These are phyloP conservation scores for Atherinomorus stipes DNA, from an alignment of 2,113 vertebrate species.

Conservation along the genomic window DNA sequence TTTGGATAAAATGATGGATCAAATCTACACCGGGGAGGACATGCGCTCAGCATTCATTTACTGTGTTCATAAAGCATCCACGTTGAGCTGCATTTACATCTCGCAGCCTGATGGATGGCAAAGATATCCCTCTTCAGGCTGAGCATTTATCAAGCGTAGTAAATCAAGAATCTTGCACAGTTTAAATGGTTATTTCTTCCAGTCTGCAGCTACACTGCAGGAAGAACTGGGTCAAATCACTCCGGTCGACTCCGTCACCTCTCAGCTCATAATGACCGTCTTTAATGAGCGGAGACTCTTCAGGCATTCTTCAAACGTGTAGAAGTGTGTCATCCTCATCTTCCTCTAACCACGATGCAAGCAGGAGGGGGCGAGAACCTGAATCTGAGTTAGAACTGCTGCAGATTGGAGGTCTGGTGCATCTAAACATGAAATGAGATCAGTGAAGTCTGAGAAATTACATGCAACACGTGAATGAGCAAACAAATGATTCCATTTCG, in stretches of 20 bases:
- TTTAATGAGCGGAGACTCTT: conserved; percentile 58
- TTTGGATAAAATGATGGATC: background rate
- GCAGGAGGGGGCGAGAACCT: conserved; percentile 4
- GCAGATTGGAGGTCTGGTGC: conserved; percentile 10
- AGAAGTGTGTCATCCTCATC: conserved; percentile 23
- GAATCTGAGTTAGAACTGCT: conserved; percentile 20
- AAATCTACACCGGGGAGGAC: background rate
- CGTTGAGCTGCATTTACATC: conserved; percentile 24
- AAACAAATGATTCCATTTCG: conserved; percentile 46
- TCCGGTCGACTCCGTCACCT: conserved; percentile 53
- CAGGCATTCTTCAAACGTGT: conserved; percentile 30
- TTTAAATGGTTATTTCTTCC: background rate
- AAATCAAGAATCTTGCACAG: conserved; percentile 24
- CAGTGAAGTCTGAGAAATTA: conserved; percentile 42
- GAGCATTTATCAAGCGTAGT: conserved; percentile 11
- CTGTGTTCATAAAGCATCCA: conserved; percentile 14
- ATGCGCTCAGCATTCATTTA: conserved; percentile 3
- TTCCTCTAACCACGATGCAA: background rate
- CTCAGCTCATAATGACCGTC: conserved; percentile 48
- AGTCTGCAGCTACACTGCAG: conserved; percentile 45
- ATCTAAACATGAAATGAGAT: conserved; percentile 15
- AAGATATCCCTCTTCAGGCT: conserved; percentile 17
- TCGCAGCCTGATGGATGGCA: background rate
- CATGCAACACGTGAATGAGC: conserved; percentile 42
- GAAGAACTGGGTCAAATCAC: conserved; percentile 62